Evolutionary conservation across 2,113 vertebrate genomes (phyloP).

Genomic region (Craseonycteris thonglongyai): DNA sequence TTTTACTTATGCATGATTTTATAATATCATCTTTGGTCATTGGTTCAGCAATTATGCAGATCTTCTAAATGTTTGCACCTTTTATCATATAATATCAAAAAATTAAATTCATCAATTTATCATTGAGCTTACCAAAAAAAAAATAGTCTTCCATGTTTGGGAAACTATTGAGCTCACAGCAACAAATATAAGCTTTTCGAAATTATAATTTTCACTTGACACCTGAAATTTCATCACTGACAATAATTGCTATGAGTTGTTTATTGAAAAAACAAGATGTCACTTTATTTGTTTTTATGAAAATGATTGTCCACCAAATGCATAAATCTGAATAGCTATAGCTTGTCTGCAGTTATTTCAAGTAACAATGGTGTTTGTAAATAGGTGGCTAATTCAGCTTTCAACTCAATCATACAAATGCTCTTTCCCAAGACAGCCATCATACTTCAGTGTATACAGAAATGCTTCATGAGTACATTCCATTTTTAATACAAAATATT

Average conservation of each 20-base stretch:
- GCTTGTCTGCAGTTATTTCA: background rate
- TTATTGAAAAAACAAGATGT: background rate
- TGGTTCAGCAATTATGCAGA: background rate
- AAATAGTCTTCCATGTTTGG: background rate
- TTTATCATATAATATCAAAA: background rate
- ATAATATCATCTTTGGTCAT: background rate
- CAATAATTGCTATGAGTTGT: background rate
- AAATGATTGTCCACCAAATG: background rate
- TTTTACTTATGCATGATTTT: background rate
- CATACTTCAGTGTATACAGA: background rate
- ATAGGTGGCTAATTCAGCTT: background rate
- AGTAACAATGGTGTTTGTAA: background rate
- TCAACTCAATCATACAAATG: background rate
- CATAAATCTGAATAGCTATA: background rate
- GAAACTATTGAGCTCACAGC: background rate
- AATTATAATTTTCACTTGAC: background rate
- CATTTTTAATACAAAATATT: slow-evolving; percentile 20
- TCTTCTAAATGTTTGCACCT: background rate
- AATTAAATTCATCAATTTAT: background rate
- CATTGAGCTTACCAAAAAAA: background rate
- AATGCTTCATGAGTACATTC: background rate
- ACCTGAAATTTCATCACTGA: background rate
- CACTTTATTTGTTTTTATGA: background rate
- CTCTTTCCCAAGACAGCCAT: background rate
- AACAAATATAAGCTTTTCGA: background rate